Evolutionary conservation across 2,888 invertebrate species (phyloP).

Genomic region (Ferrisia virgata): DNA sequence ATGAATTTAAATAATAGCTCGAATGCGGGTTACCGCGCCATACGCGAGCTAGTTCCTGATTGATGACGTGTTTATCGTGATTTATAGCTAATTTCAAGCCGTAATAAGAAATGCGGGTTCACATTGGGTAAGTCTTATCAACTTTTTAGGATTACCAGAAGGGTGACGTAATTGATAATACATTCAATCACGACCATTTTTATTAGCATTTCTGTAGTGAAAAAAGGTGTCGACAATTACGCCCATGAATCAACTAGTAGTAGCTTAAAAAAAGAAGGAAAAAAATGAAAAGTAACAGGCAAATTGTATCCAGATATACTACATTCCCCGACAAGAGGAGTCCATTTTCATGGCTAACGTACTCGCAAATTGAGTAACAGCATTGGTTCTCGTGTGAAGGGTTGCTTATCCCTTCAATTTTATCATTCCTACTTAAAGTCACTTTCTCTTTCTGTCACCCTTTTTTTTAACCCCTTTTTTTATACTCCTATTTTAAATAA

Average conservation of each 20-base stretch:
- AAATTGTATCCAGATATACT: not conserved
- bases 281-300: slow-evolving; percentile 32
- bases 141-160: not conserved
- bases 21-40: slow-evolving; percentile 17
- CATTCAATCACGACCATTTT: slow-evolving; percentile 10
- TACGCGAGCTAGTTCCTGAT: not conserved
- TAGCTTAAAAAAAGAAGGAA: not conserved
- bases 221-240: slow-evolving; percentile 32
- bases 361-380: slow-evolving; percentile 41
- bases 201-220: not conserved
- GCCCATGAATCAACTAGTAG: slow-evolving; percentile 41
- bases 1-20: slow-evolving; percentile 8
- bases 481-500: slow-evolving; percentile 42
- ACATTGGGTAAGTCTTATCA: slow-evolving; percentile 3
- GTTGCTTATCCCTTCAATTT: slow-evolving; percentile 41
- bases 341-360: slow-evolving; percentile 39
- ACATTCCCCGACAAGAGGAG: not conserved
- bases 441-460: slow-evolving; percentile 28
- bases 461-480: slow-evolving; percentile 41
- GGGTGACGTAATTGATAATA: slow-evolving; percentile 7
- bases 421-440: slow-evolving; percentile 23
- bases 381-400: slow-evolving; percentile 42
- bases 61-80: slow-evolving; percentile 29
- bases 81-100: not conserved
- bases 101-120: slow-evolving; percentile 34